Conservation (phyloP, 2,113 vertebrate genomes). For the Eulemur macaco region DNA sequence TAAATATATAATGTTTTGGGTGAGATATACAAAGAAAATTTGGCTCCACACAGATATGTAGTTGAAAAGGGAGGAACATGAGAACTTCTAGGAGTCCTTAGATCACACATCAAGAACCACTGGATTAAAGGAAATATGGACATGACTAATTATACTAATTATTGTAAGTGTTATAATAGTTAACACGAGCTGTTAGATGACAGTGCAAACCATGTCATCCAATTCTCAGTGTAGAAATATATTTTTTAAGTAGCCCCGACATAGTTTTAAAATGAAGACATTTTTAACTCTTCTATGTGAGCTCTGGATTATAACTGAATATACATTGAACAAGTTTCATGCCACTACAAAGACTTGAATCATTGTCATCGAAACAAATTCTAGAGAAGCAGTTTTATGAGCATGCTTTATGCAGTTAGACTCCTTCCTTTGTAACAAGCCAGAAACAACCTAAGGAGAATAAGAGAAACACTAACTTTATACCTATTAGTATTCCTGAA, state of each 20-base stretch:
- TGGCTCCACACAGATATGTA: accelerated
- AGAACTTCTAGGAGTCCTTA: background rate
- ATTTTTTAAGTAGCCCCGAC: background rate
- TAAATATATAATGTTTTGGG: background rate
- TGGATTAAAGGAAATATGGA: background rate
- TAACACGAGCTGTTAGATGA: background rate
- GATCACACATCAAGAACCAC: background rate
- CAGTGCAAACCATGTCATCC: background rate
- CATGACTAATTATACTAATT: background rate
- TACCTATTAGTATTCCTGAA: background rate
- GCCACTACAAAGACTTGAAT: background rate
- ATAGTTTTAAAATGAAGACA: background rate
- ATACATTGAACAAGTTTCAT: background rate
- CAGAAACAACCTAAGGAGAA: background rate
- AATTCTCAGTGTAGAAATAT: background rate
- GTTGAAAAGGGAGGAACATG: background rate
- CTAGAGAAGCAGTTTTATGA: background rate
- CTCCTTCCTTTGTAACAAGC: background rate
- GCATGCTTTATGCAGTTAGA: background rate
- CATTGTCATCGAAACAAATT: background rate
- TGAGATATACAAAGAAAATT: background rate
- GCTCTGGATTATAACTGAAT: background rate
- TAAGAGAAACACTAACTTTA: background rate
- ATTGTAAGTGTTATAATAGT: too few species aligned
- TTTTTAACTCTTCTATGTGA: background rate